Evolutionary conservation across 2,888 invertebrate species (phyloP).

Genomic region (Calameuta pallipes): DNA sequence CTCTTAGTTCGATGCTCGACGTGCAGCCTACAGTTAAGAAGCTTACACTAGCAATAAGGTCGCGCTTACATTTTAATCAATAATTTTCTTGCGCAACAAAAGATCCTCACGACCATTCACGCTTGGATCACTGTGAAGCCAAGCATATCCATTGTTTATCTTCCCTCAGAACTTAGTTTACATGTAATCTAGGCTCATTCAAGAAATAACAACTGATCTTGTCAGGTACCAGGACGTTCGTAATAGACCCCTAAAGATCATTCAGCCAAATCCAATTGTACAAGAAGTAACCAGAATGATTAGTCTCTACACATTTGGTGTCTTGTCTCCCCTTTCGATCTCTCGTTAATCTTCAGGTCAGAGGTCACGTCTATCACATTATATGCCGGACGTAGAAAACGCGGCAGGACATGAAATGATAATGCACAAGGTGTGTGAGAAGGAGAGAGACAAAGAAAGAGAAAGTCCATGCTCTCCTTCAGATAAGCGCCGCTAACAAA

Average conservation of each 20-base stretch:
- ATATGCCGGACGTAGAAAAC: slow-evolving; percentile 28
- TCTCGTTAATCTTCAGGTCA: slow-evolving; percentile 57
- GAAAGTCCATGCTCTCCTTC: slow-evolving; percentile 7
- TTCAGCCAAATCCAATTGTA: neutral
- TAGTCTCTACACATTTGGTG: neutral
- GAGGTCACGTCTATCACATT: slow-evolving; percentile 56
- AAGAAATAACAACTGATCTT: neutral
- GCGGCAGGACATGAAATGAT: neutral
- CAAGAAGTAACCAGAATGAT: neutral
- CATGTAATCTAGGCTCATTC: neutral
- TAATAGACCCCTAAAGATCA: neutral
- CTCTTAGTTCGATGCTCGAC: neutral
- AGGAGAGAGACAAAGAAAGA: neutral
- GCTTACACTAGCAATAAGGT: neutral
- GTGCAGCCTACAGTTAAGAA: neutral
- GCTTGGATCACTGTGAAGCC: neutral
- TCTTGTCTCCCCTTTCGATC: slow-evolving; percentile 16
- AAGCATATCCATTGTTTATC: neutral
- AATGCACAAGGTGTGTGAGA: neutral
- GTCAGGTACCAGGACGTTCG: neutral
- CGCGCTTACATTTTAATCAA: neutral
- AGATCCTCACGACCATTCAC: neutral
- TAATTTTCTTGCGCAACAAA: neutral
- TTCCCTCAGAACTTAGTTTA: neutral
- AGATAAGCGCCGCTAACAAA: slow-evolving; percentile 46